These are phyloP conservation scores for Synergus itoensis DNA, from an alignment of 2,888 invertebrate species.

Conservation along the genomic window DNA sequence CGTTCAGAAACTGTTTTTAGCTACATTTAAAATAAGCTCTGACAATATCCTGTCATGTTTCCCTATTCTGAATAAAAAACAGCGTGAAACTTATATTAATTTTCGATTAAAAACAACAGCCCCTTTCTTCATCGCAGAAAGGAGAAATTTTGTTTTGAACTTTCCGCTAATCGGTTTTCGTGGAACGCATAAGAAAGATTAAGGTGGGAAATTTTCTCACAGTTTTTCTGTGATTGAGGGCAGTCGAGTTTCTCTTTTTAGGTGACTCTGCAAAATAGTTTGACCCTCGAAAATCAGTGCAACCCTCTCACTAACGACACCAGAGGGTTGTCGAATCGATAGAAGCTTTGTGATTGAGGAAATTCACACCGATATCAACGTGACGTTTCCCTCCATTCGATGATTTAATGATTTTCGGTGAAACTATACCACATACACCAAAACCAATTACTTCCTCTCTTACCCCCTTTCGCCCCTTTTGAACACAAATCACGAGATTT, in stretches of 20 bases:
- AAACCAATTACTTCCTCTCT: conserved; percentile 1
- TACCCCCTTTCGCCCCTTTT: background rate
- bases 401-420: conserved; percentile 2
- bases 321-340: background rate
- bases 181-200: background rate
- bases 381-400: background rate
- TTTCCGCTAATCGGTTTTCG: background rate
- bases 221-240: background rate
- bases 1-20: too few relatives aligned
- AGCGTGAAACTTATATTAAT: too few relatives aligned
- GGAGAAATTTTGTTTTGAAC: background rate
- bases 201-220: background rate
- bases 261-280: background rate
- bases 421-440: background rate
- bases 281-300: background rate
- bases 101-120: too few relatives aligned
- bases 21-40: too few relatives aligned
- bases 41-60: too few relatives aligned
- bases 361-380: background rate
- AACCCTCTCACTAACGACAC: conserved; percentile 8
- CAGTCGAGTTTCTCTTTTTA: background rate
- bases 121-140: too few relatives aligned
- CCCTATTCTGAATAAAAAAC: too few relatives aligned
- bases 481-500: background rate
- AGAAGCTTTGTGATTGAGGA: conserved; percentile 5